phyloP scores from a whole-genome alignment of 2,888 invertebrate genomes.

The Rapana venosa region DNA sequence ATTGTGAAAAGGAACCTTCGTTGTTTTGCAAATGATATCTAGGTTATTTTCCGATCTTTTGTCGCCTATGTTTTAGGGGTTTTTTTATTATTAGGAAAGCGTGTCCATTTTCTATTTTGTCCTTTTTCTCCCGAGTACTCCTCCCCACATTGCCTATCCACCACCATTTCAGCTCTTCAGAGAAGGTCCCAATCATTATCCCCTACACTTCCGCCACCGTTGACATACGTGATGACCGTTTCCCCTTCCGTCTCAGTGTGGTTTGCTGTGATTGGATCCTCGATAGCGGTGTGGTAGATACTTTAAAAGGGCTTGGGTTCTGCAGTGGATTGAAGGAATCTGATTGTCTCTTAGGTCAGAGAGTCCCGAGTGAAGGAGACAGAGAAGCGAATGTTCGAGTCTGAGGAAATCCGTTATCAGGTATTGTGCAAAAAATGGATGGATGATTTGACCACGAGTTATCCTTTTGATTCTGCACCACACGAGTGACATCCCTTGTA shows the following conservation, averaged over 20 bases:
- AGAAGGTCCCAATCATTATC: too few species aligned
- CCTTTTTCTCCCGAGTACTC: too few species aligned
- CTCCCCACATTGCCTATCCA: too few species aligned
- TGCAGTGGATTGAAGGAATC: not conserved
- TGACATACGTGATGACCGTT: not conserved
- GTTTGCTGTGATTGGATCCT: constrained; percentile 30
- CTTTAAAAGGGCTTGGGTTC: not conserved
- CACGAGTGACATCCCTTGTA: not conserved
- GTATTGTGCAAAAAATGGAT: constrained; percentile 42
- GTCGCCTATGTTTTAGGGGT: too few species aligned
- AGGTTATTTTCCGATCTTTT: too few species aligned
- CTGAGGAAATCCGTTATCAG: constrained; percentile 45
- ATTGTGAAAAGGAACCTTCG: too few species aligned
- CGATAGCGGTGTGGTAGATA: not conserved
- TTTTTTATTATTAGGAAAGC: too few species aligned
- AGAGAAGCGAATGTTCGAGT: constrained; percentile 39
- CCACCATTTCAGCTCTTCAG: too few species aligned
- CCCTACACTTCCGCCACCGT: not conserved
- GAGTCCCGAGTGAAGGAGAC: constrained; percentile 43
- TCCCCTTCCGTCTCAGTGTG: constrained; percentile 11
- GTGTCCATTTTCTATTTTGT: too few species aligned
- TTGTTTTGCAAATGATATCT: too few species aligned
- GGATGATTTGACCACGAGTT: not conserved
- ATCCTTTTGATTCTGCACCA: not conserved
- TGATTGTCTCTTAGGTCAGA: constrained; percentile 42